Conservation (phyloP, 2,888 invertebrate genomes). For the Erpobdella octoculata region DNA sequence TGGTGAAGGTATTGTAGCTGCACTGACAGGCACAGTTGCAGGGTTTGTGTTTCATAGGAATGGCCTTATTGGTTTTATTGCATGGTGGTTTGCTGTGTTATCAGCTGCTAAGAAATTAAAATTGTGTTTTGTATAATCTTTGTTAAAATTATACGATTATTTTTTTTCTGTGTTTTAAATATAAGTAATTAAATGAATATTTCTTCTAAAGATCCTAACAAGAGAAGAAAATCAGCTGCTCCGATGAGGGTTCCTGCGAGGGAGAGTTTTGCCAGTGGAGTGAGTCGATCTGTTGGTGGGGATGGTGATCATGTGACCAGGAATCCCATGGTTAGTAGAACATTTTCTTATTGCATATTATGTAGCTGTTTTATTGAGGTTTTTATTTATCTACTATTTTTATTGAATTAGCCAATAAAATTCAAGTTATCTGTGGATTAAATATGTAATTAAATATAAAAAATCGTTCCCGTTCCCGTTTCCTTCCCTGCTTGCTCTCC, state of each 20-base stretch:
- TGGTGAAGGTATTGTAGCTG: neutral
- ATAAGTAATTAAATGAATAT: neutral
- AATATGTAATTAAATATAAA: too few relatives aligned
- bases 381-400: too few relatives aligned
- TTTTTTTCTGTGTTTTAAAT: neutral
- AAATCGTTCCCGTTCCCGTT: too few relatives aligned
- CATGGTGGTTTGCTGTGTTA: too few relatives aligned
- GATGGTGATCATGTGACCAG: neutral
- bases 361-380: too few relatives aligned
- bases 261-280: neutral
- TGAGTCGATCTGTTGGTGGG: neutral
- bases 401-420: too few relatives aligned
- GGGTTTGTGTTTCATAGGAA: neutral
- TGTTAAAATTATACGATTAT: neutral
- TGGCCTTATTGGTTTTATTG: neutral
- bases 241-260: conserved; percentile 11
- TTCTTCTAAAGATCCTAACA: neutral
- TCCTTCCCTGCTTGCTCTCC: too few relatives aligned
- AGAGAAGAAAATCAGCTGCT: conserved; percentile 10
- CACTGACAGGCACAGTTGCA: neutral
- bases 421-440: too few relatives aligned
- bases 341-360: neutral
- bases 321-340: neutral
- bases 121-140: neutral
- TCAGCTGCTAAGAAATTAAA: neutral